Conservation (phyloP, 2,113 vertebrate species). For the Anhinga anhinga region DNA sequence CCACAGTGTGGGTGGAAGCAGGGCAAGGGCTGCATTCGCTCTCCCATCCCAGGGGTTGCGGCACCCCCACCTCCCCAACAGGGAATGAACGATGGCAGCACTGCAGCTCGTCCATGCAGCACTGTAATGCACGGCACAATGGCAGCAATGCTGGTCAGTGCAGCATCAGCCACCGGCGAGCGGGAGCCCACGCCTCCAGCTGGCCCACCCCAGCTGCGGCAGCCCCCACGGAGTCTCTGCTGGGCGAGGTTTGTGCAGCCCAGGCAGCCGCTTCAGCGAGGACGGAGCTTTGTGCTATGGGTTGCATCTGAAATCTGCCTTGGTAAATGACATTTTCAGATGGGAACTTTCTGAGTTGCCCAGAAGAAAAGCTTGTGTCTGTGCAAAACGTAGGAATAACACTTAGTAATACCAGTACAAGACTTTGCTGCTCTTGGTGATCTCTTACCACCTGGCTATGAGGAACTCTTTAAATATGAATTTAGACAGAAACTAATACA, state of each 20-base stretch:
- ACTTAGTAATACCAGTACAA: neutral
- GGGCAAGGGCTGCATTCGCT: neutral
- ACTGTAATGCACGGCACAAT: accelerated
- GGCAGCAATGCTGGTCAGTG: accelerated
- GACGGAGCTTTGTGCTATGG: neutral
- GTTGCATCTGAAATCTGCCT: neutral
- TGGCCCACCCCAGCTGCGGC: neutral
- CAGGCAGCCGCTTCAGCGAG: neutral
- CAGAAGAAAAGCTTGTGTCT: neutral
- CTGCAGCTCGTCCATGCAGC: neutral
- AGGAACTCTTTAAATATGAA: neutral
- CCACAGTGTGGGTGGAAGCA: neutral
- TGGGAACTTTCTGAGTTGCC: neutral
- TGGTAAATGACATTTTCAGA: neutral
- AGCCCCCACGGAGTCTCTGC: neutral
- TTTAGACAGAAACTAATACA: neutral
- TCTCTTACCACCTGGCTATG: neutral
- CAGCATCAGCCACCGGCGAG: accelerated
- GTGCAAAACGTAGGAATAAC: neutral
- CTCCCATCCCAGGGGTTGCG: neutral
- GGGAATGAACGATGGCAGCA: neutral
- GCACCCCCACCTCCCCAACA: neutral
- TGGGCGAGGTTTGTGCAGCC: neutral
- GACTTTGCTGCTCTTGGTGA: neutral
- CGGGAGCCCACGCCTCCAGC: neutral